Evolutionary conservation across 1,140 invertebrate species (phyloP), one percentile per base, ranked within the genome.

Genomic region (Macrotrachela quadricornifera): DNA sequence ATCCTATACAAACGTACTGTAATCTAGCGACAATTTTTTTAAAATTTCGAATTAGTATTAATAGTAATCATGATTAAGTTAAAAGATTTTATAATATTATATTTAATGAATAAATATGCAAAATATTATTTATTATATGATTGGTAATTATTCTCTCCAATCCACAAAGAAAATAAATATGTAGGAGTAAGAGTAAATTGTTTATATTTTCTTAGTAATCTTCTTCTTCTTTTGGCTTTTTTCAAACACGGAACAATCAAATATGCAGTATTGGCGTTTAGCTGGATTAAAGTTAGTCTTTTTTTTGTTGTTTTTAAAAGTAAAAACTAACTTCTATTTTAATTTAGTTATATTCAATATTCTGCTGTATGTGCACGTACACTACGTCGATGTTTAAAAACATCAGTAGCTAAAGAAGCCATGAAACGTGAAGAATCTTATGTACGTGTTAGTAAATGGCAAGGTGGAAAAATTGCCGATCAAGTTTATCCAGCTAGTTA

Each of bases 301-400:
- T 14, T 11, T 11, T 0, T 0, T 14, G 6, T 1, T 12, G 17
- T 17, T 37, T 39, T 11, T 13, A 16, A 51, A 16, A 16, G 30
- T 51, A 30, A 2, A 11, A 14, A 0, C 14, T 38, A 13, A 16
- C 9, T 6, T 18, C 15, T 56, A 58, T 52, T 44, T 18, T 58
- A 54, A 75, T 74, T 58, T 63, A 90, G 84, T 73, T 91, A 91
- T 72, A 82, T 90, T 68, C 83, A 84, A 71, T 91, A 85, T 65
- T 88, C 85, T 30, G 81, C 80, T 64, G 84, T 88, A 64, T 82
- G 83, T 61, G 84, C 85, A 12, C 78, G 75, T 64, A 68, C 85
- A 39, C 71, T 88, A 45, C 75, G 85, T 21, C 72, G 78, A 63
- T 76, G 81, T 16, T 65, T 91, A 53, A 87, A 85, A 67, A 61